Conservation (phyloP, 2,888 invertebrate genomes). For the Drosophila borealis region DNA sequence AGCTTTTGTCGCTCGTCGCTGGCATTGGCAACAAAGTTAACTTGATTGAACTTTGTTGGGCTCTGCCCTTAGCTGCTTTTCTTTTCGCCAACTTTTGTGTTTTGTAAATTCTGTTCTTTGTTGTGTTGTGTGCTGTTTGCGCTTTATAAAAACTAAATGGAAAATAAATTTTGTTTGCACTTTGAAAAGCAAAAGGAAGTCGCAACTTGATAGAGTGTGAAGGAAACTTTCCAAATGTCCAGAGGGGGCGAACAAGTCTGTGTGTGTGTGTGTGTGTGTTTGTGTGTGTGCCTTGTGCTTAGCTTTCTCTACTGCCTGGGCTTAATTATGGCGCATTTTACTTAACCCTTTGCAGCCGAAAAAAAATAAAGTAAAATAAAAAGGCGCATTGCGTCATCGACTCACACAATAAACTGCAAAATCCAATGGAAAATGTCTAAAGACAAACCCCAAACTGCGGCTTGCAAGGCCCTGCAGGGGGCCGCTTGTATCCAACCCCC, state of each 20-base stretch:
- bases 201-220: conserved; percentile 71
- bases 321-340: conserved; percentile 66
- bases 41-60: conserved; percentile 79
- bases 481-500: conserved; percentile 21
- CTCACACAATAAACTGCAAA: conserved; percentile 15
- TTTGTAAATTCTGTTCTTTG: conserved; percentile 20
- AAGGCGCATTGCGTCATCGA: conserved; percentile 64
- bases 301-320: conserved; percentile 10
- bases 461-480: conserved; percentile 17
- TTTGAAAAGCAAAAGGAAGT: conserved; percentile 66
- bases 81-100: conserved; percentile 43
- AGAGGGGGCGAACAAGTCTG: conserved; percentile 7
- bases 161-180: conserved; percentile 79
- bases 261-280: conserved; percentile 4
- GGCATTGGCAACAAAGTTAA: conserved; percentile 74
- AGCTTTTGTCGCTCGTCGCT: conserved; percentile 55
- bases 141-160: conserved; percentile 75
- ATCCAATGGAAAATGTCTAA: no score
- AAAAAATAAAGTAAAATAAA: conserved; percentile 1
- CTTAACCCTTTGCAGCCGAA: conserved; percentile 47
- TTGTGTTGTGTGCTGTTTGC: conserved; percentile 56
- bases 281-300: conserved; percentile 3
- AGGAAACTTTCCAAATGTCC: conserved; percentile 55
- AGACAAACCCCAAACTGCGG: conserved; percentile 28
- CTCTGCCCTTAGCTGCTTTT: conserved; percentile 72